Conservation (phyloP, 2,113 vertebrate species). For the Brachyistius frenatus region DNA sequence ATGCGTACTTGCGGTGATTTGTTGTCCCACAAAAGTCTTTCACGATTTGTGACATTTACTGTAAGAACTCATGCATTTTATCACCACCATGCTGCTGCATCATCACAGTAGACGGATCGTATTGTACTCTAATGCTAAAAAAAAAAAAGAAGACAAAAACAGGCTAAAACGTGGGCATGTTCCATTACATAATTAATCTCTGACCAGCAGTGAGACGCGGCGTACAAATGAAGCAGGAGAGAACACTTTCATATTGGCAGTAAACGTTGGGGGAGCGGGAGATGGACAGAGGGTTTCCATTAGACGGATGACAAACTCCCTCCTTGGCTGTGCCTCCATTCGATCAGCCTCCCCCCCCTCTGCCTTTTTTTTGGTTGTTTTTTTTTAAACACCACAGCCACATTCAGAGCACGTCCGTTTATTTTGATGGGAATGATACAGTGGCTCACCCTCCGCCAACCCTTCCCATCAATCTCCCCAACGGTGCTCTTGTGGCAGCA, state of each 20-base stretch:
- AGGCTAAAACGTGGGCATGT: too few relatives aligned
- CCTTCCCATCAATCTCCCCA: conserved; percentile 39
- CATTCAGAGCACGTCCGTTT: conserved; percentile 69
- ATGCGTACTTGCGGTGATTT: too few relatives aligned
- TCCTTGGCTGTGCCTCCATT: conserved; percentile 41
- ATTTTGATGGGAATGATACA: conserved; percentile 64
- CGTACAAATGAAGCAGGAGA: background rate
- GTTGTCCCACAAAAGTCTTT: too few relatives aligned
- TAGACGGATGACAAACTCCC: conserved; percentile 74
- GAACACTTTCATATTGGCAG: conserved; percentile 38
- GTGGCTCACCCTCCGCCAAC: background rate
- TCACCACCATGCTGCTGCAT: too few relatives aligned
- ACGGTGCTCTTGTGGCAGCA: conserved; percentile 23
- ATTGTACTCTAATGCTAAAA: too few relatives aligned
- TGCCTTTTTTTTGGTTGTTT: background rate
- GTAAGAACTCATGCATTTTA: too few relatives aligned
- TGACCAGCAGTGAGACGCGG: background rate
- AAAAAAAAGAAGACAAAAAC: too few relatives aligned
- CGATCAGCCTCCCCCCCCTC: conserved; percentile 44
- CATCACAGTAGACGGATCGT: too few relatives aligned
- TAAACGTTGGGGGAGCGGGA: conserved; percentile 24
- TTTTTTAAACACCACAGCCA: background rate
- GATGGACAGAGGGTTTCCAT: conserved; percentile 66
- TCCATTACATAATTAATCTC: background rate
- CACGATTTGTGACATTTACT: too few relatives aligned